phyloP scores from a whole-genome alignment of 2,888 invertebrate genomes.

The Caenorhabditis macrosperma region DNA sequence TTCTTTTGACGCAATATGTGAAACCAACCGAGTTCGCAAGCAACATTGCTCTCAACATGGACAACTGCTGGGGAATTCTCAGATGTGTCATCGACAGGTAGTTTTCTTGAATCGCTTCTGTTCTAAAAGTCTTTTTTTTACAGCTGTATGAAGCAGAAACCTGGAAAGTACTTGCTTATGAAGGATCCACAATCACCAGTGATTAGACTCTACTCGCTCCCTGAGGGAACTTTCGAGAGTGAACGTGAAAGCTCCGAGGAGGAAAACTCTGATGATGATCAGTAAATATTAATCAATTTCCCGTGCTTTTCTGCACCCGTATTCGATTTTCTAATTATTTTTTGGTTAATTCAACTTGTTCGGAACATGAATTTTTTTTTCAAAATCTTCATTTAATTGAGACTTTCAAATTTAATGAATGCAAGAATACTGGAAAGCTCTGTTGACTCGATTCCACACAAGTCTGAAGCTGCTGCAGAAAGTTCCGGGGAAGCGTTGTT shows the following conservation, averaged over 20 bases:
- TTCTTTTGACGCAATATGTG: conserved; percentile 90
- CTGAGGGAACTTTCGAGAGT: conserved; percentile 97
- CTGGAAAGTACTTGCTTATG: conserved; percentile 77
- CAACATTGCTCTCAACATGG: conserved; percentile 98
- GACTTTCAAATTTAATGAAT: conserved; percentile 6
- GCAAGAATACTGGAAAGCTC: conserved; percentile 9
- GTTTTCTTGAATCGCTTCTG: background rate
- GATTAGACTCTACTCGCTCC: conserved; percentile 96
- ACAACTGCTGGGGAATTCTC: conserved; percentile 97
- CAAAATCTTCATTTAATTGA: background rate
- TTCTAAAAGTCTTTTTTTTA: background rate
- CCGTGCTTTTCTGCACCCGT: conserved; percentile 11
- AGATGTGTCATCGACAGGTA: conserved; percentile 91
- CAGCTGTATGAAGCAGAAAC: conserved; percentile 75
- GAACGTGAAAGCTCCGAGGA: conserved; percentile 88
- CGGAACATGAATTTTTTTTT: conserved; percentile 6
- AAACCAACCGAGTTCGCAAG: conserved; percentile 98
- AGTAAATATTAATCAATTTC: conserved; percentile 36
- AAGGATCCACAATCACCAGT: conserved; percentile 85
- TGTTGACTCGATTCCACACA: conserved; percentile 27
- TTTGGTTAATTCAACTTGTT: conserved; percentile 32
- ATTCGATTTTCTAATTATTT: conserved; percentile 34
- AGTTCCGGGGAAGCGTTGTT: conserved; percentile 35
- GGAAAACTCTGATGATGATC: conserved; percentile 85
- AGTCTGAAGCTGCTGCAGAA: background rate